These are phyloP conservation scores for Scolopax rusticola DNA, from an alignment of 2,797 vertebrate species.

Conservation along the genomic window DNA sequence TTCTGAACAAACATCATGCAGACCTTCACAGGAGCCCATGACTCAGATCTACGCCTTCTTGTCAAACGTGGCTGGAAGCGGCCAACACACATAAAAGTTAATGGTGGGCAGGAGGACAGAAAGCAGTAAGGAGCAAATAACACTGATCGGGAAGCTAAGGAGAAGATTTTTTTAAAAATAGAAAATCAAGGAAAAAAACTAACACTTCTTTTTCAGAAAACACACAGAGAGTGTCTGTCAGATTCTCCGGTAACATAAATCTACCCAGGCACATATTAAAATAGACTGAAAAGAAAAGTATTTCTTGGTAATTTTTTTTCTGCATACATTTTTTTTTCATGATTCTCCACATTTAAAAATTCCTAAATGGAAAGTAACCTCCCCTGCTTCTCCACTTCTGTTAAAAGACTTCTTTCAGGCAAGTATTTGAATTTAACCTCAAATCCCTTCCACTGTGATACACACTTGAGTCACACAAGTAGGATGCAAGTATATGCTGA, in stretches of 20 bases:
- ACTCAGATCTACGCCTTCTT: rapidly evolving
- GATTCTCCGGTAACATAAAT: not conserved
- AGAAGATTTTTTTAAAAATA: not conserved
- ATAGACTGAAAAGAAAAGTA: not conserved
- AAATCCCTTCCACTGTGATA: not conserved
- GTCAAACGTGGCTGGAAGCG: not conserved
- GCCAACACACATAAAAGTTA: not conserved
- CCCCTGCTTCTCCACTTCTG: not conserved
- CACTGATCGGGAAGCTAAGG: not conserved
- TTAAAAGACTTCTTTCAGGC: not conserved
- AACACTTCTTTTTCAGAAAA: not conserved
- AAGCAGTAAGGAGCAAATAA: not conserved
- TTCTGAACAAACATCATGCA: not conserved
- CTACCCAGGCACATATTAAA: not conserved
- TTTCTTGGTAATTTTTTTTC: not conserved
- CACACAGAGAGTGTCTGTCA: rapidly evolving
- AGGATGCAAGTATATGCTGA: not conserved
- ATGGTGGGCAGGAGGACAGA: not conserved
- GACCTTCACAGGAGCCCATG: not conserved
- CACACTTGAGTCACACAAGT: not conserved
- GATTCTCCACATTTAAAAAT: not conserved
- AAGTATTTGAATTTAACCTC: not conserved
- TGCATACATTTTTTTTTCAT: not conserved
- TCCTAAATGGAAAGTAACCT: not conserved
- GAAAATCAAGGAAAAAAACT: not conserved